A percentile compares a stretch with the other conserved stretches of the same genome.
These are phyloP conservation scores for Chrysocyon brachyurus DNA, from an alignment of 2,797 vertebrate species.

Conservation along the genomic window DNA sequence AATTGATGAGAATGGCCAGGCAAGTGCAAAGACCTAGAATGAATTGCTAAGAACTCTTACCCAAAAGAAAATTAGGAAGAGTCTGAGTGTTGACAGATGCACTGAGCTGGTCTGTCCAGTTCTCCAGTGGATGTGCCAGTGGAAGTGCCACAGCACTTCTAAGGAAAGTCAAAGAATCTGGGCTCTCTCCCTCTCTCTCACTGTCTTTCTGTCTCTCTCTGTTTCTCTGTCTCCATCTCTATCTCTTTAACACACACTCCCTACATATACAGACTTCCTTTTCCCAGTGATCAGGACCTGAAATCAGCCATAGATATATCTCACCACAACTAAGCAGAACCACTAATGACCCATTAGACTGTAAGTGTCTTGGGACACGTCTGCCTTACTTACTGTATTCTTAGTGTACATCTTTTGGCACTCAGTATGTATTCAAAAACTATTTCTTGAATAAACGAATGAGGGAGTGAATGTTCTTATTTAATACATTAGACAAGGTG, in stretches of 20 bases:
- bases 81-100: not conserved
- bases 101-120: not conserved
- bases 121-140: not conserved
- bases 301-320: not conserved
- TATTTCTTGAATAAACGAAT: not conserved
- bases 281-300: not conserved
- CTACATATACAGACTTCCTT: not conserved
- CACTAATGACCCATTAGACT: not conserved
- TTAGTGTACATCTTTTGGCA: not conserved
- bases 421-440: not conserved
- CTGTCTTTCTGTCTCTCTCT: not conserved
- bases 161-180: slow-evolving; percentile 10
- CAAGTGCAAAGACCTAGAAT: not conserved
- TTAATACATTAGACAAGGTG: not conserved
- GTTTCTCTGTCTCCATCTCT: not conserved
- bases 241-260: accelerated
- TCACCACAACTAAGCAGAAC: not conserved
- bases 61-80: not conserved
- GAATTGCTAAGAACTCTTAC: not conserved
- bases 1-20: not conserved
- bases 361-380: not conserved
- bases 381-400: not conserved
- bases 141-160: not conserved
- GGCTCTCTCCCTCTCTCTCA: not conserved
- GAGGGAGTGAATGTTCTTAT: not conserved